phyloP scores from a whole-genome alignment of 2,797 vertebrate species.

The Pagetopsis macropterus region DNA sequence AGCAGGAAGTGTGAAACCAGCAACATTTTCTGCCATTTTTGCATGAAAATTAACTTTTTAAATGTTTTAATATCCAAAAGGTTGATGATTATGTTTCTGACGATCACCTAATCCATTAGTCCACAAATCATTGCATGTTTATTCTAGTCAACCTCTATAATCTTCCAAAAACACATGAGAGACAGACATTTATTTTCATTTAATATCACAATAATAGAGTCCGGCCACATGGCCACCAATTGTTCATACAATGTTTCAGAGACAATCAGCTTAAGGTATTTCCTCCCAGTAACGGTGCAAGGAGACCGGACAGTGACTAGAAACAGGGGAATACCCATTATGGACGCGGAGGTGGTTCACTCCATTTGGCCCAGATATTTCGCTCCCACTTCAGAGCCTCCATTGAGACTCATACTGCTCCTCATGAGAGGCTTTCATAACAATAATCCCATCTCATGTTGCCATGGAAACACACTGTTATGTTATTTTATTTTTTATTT shows the following conservation, averaged over 20 bases:
- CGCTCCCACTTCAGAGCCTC: constrained; percentile 66
- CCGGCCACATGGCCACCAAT: not conserved
- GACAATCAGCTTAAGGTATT: constrained; percentile 19
- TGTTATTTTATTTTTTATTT: constrained; percentile 54
- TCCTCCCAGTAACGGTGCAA: constrained; percentile 23
- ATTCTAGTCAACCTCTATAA: constrained; percentile 5
- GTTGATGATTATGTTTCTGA: no score
- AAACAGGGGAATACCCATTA: constrained; percentile 45
- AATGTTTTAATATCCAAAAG: no score
- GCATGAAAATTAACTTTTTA: no score
- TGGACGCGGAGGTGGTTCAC: constrained; percentile 63
- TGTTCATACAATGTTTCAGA: not conserved
- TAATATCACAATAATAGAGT: constrained; percentile 4
- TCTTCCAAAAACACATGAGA: not conserved
- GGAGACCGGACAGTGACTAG: constrained; percentile 29
- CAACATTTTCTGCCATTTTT: no score
- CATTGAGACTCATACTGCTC: constrained; percentile 61
- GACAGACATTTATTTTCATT: not conserved
- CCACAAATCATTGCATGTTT: not conserved
- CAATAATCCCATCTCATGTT: constrained; percentile 62
- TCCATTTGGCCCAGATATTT: constrained; percentile 75
- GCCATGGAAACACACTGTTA: constrained; percentile 60
- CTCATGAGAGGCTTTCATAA: constrained; percentile 68
- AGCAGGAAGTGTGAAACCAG: not conserved
- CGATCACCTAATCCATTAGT: no score